A percentile compares a stretch with the other conserved stretches of the same genome.
phyloP scores from a whole-genome alignment of 2,888 invertebrate genomes.

The Sarcophaga variegata region DNA sequence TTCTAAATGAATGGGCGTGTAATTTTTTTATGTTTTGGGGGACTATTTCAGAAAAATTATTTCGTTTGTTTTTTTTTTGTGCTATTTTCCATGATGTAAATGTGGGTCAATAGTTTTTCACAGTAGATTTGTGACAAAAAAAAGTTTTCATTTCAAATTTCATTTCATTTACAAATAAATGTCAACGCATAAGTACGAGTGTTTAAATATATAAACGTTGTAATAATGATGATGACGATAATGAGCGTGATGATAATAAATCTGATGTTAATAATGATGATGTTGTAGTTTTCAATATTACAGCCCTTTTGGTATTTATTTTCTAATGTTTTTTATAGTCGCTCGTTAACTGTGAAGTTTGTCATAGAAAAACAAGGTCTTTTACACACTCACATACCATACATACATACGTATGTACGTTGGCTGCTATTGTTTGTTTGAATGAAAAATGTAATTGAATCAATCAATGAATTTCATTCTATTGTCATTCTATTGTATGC shows the following conservation, averaged over 20 bases:
- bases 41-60: neutral
- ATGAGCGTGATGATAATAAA: constrained; percentile 3
- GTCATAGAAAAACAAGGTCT: constrained; percentile 40
- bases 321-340: neutral
- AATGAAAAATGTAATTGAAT: constrained; percentile 23
- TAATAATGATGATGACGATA: constrained; percentile 6
- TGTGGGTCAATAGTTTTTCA: constrained; percentile 68
- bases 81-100: constrained; percentile 53
- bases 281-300: constrained; percentile 26
- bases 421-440: constrained; percentile 9
- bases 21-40: neutral
- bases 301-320: constrained; percentile 28
- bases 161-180: constrained; percentile 38
- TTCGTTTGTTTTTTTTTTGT: constrained; percentile 4
- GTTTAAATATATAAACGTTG: constrained; percentile 3
- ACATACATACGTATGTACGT: too few species aligned
- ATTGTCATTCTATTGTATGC: too few species aligned
- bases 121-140: constrained; percentile 59
- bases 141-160: neutral
- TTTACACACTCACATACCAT: neutral
- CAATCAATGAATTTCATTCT: neutral
- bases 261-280: neutral
- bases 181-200: constrained; percentile 9
- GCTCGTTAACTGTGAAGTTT: constrained; percentile 39
- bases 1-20: constrained; percentile 35